Conservation (phyloP, 2,888 invertebrate genomes). For the Parnassius apollo region DNA sequence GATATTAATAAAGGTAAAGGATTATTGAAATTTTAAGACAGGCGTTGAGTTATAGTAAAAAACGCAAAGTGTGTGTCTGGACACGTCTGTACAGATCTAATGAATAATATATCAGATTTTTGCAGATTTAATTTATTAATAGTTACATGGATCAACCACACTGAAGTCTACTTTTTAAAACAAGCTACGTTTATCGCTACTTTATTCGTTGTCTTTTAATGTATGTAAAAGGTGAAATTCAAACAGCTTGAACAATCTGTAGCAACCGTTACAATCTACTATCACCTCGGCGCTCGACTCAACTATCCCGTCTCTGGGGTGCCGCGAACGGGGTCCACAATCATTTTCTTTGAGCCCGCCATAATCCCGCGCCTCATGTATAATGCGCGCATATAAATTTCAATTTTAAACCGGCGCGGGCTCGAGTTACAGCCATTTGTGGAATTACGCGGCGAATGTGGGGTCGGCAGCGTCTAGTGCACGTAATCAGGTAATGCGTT, state of each 20-base stretch:
- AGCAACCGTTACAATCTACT: slow-evolving; percentile 20
- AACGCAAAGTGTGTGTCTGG: too few species aligned
- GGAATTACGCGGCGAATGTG: slow-evolving; percentile 58
- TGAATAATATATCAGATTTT: too few species aligned
- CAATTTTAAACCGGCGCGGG: slow-evolving; percentile 74
- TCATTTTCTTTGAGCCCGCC: slow-evolving; percentile 46
- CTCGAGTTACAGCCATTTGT: slow-evolving; percentile 76
- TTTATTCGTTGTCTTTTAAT: too few species aligned
- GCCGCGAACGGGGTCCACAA: slow-evolving; percentile 34
- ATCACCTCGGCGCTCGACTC: slow-evolving; percentile 26
- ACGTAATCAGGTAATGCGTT: slow-evolving; percentile 65
- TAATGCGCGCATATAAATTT: slow-evolving; percentile 79
- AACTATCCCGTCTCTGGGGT: slow-evolving; percentile 41
- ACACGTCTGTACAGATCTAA: too few species aligned
- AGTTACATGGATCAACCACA: too few species aligned
- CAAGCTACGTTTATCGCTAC: too few species aligned
- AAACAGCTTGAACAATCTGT: background rate
- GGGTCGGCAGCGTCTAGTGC: slow-evolving; percentile 32
- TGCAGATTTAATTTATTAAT: too few species aligned
- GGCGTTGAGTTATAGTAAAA: too few species aligned
- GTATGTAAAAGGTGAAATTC: too few species aligned
- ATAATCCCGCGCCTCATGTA: slow-evolving; percentile 68
- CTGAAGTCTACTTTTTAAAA: too few species aligned
- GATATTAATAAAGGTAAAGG: too few species aligned
- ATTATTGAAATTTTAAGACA: too few species aligned